Base-by-base conservation (phyloP, 2,888 invertebrate genomes). In the Lumbricus terrestris region DNA sequence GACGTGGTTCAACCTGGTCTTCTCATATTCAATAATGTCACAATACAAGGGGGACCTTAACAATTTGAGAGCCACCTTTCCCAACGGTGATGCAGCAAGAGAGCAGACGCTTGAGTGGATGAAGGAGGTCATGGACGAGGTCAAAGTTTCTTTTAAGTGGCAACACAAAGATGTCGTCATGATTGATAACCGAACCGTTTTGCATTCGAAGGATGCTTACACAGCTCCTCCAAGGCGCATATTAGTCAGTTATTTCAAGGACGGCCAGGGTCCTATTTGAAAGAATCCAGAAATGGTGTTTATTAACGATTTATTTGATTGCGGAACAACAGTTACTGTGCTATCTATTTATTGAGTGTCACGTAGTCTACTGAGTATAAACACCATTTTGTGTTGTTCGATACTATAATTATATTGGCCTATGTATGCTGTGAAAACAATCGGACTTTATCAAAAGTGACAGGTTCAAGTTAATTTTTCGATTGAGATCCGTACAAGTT, bases 1-100 rank as follows among this genome's bases (percentile, higher is more conserved):
- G 20, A 93, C 92, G 15, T 93, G 93, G 93, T 93, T 93, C 90
- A 93, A 93, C 90, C 93, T 93, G 0, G 92, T 93, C 37, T 93
- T 93, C 88, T 93, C 15, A 93, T 92, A 1, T 93, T 93, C 90
- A 90, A 90, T 13, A 93, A 93, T 0, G 93, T 93, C 1, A 93
- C 91, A 91, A 35, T 93, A 93, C 90, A 89, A 90, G n/a, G 23
- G 34, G 35, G 90, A 93, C 34, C 93, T 93, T 90, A 91, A 92
- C 42, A 91, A 92, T 0, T 92, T 93, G 88, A 92, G 93, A 29
- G 92, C 93, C 16, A 92, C 92, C 23, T 93, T 93, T 83, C 92
- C 92, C 8, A 93, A 93, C 90, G 93, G 93, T 8, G 92, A 91
- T 16, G 91, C 91, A 40, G 93, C 93, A 92, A 92, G 92, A 15